These are phyloP conservation scores for Ctenomys sociabilis DNA, from an alignment of 2,113 vertebrate genomes.

Conservation along the genomic window DNA sequence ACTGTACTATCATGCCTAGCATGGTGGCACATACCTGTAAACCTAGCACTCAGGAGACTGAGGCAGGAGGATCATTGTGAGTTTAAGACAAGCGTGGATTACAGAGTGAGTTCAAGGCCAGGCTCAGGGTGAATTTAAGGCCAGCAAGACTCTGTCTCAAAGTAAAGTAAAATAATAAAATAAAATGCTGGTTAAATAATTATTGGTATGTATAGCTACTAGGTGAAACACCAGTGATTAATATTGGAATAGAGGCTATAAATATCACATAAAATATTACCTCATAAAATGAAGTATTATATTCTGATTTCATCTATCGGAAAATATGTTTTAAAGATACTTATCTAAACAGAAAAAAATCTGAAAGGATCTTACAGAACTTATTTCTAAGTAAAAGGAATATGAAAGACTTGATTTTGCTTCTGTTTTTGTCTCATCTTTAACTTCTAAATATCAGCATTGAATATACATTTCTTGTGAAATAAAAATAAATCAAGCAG, in stretches of 20 bases:
- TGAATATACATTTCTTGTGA: background rate
- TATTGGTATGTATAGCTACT: background rate
- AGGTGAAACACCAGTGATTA: background rate
- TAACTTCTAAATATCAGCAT: slow-evolving; percentile 12
- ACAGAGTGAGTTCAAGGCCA: background rate
- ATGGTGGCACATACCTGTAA: background rate
- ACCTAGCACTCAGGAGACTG: background rate
- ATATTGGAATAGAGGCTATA: background rate
- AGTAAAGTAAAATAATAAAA: background rate
- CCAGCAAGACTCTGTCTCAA: background rate
- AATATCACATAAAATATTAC: slow-evolving; percentile 7
- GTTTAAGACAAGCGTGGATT: background rate
- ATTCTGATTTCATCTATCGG: background rate
- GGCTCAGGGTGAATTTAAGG: background rate
- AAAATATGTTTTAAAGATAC: slow-evolving; percentile 31
- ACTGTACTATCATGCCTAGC: background rate
- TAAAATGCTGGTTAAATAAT: background rate
- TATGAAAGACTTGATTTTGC: background rate
- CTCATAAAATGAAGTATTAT: background rate
- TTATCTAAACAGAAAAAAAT: slow-evolving; percentile 42
- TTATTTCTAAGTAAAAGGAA: background rate
- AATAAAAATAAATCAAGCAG: background rate
- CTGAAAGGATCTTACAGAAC: background rate
- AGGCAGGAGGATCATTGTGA: background rate
- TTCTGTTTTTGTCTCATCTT: background rate